phyloP scores from a whole-genome alignment of 2,797 vertebrate genomes.

The Potorous gilbertii region DNA sequence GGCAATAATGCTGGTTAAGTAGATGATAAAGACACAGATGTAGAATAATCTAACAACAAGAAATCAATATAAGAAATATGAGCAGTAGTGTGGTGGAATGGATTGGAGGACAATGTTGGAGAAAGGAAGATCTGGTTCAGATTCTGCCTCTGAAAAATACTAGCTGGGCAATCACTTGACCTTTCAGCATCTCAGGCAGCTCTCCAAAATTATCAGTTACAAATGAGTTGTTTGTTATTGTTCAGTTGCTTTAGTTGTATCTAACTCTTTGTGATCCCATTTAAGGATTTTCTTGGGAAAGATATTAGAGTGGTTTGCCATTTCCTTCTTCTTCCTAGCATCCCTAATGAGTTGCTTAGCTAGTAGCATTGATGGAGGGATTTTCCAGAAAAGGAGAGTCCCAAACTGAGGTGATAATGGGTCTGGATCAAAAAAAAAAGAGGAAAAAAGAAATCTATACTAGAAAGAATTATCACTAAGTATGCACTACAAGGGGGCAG shows the following conservation, averaged over 20 bases:
- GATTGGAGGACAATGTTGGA: background rate
- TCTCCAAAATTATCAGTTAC: background rate
- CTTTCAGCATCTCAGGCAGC: background rate
- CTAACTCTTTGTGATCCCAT: background rate
- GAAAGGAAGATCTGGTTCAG: background rate
- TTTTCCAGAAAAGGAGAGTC: background rate
- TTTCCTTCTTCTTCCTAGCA: background rate
- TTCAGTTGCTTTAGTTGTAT: background rate
- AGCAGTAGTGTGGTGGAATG: background rate
- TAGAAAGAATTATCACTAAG: conserved; percentile 73
- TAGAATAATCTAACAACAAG: conserved; percentile 46
- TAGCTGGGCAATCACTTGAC: background rate
- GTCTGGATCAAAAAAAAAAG: conserved; percentile 26
- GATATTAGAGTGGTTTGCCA: background rate
- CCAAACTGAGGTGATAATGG: conserved; percentile 67
- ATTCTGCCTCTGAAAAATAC: background rate
- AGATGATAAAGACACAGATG: conserved; percentile 80
- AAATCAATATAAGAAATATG: conserved; percentile 44
- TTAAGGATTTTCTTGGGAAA: background rate
- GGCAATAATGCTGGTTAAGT: conserved; percentile 67
- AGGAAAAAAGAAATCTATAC: conserved; percentile 68
- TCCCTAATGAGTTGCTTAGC: background rate
- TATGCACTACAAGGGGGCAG: conserved; percentile 39
- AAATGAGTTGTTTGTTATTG: background rate
- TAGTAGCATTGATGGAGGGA: background rate